A percentile compares a stretch with the other conserved stretches of the same genome.
phyloP scores from a whole-genome alignment of 2,113 vertebrate species.

The Odontophorus gujanensis region DNA sequence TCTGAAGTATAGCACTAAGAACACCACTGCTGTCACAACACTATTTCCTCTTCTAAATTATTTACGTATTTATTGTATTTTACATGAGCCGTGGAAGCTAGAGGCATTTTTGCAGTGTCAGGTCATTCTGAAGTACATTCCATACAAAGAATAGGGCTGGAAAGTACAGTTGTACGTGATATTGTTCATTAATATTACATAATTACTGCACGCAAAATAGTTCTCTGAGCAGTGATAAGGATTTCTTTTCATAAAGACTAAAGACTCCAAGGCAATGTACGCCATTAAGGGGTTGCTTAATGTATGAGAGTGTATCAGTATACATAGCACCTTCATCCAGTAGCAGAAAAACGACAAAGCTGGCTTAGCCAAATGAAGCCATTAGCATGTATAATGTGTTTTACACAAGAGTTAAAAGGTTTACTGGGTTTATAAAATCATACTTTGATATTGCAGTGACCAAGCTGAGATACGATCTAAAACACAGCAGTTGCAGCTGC shows the following conservation, averaged over 20 bases:
- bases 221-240: constrained; percentile 67
- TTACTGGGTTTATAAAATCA: constrained; percentile 67
- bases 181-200: constrained; percentile 75
- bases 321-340: constrained; percentile 59
- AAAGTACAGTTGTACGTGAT: constrained; percentile 52
- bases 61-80: constrained; percentile 77
- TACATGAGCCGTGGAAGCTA: constrained; percentile 67
- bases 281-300: constrained; percentile 77
- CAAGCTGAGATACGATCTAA: constrained; percentile 33
- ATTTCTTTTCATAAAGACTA: constrained; percentile 37
- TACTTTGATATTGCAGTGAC: constrained; percentile 45
- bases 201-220: constrained; percentile 71
- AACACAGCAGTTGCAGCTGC: constrained; percentile 32
- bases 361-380: constrained; percentile 63
- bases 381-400: constrained; percentile 69
- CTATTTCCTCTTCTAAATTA: constrained; percentile 79
- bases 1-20: constrained; percentile 53
- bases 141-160: constrained; percentile 50
- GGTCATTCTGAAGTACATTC: constrained; percentile 74
- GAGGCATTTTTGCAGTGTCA: constrained; percentile 62
- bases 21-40: constrained; percentile 24
- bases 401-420: constrained; percentile 63
- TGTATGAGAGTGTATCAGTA: constrained; percentile 34
- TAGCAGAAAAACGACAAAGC: constrained; percentile 42
- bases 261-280: constrained; percentile 56